Percentiles rank a stretch among this genome's conserved stretches.
phyloP scores from a whole-genome alignment of 2,888 invertebrate genomes.

The Halictus ligatus region DNA sequence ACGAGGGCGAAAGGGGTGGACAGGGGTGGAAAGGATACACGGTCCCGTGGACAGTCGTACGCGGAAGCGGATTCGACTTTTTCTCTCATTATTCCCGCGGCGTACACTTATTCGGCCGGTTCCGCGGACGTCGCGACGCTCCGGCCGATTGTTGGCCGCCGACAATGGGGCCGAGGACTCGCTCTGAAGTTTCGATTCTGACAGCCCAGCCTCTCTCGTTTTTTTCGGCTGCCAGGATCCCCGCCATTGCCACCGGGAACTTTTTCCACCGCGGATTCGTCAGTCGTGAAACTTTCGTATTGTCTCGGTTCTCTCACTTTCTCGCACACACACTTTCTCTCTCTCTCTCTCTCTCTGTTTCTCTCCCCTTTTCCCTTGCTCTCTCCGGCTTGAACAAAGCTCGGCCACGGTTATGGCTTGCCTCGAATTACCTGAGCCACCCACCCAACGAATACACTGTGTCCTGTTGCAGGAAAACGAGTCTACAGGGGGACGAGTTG shows the following conservation, averaged over 20 bases:
- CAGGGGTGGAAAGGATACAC: constrained; percentile 13
- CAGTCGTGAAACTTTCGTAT: constrained; percentile 71
- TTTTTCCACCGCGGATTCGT: constrained; percentile 59
- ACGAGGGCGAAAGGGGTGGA: background rate
- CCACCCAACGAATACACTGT: constrained; percentile 7
- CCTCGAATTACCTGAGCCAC: constrained; percentile 45
- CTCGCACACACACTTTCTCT: too few relatives aligned
- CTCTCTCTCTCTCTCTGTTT: background rate
- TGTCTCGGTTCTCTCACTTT: constrained; percentile 48
- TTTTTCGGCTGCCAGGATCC: constrained; percentile 26
- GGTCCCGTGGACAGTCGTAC: constrained; percentile 26
- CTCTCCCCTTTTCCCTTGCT: constrained; percentile 28
- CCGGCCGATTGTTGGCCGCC: constrained; percentile 46
- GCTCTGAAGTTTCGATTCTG: constrained; percentile 63
- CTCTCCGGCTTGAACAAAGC: background rate
- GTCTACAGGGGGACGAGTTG: background rate
- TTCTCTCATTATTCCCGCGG: constrained; percentile 47
- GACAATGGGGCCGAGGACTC: constrained; percentile 48
- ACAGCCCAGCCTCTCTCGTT: constrained; percentile 14
- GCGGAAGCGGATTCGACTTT: constrained; percentile 5
- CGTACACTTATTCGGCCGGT: constrained; percentile 46
- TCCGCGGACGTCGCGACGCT: constrained; percentile 41
- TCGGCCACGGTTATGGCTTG: constrained; percentile 27
- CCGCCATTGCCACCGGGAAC: constrained; percentile 58
- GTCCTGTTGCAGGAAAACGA: background rate